Evolutionary conservation across 2,888 invertebrate species (phyloP).

Genomic region (Bedellia somnulentella): DNA sequence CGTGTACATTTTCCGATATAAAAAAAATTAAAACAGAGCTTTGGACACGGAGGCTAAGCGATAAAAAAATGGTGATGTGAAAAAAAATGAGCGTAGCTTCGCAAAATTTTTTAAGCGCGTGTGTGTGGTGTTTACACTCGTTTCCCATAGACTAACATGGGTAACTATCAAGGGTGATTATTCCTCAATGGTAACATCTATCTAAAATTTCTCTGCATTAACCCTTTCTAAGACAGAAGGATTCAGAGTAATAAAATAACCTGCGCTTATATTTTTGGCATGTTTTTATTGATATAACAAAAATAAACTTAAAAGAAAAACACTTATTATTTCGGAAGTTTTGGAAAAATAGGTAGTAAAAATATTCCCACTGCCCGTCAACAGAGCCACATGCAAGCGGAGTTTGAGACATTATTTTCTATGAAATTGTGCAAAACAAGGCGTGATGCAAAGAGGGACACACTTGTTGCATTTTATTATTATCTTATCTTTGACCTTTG

Average conservation of each 20-base stretch:
- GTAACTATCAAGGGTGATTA: no score
- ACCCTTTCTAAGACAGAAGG: conserved; percentile 4
- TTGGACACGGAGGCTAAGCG: no score
- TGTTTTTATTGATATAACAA: not conserved
- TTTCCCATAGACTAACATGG: no score
- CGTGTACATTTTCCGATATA: no score
- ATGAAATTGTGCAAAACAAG: conserved; percentile 9
- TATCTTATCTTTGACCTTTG: conserved; percentile 8
- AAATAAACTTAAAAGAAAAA: not conserved
- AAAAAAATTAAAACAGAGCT: no score
- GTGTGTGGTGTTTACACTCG: no score
- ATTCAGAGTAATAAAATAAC: not conserved
- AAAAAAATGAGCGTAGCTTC: no score
- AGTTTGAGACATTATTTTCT: conserved; percentile 1
- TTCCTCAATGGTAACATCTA: no score
- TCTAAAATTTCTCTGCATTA: no score
- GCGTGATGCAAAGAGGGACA: conserved; percentile 10
- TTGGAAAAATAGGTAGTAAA: conserved; percentile 2
- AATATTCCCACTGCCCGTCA: conserved; percentile 2
- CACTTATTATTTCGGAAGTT: conserved; percentile 1
- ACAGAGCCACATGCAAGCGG: not conserved
- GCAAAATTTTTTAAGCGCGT: no score
- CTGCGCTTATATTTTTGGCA: not conserved
- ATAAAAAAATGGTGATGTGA: no score
- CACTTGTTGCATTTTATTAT: conserved; percentile 9